These are phyloP conservation scores for Platorchestia sp. DNA, from an alignment of 1,140 invertebrate genomes.

Conservation along the genomic window DNA sequence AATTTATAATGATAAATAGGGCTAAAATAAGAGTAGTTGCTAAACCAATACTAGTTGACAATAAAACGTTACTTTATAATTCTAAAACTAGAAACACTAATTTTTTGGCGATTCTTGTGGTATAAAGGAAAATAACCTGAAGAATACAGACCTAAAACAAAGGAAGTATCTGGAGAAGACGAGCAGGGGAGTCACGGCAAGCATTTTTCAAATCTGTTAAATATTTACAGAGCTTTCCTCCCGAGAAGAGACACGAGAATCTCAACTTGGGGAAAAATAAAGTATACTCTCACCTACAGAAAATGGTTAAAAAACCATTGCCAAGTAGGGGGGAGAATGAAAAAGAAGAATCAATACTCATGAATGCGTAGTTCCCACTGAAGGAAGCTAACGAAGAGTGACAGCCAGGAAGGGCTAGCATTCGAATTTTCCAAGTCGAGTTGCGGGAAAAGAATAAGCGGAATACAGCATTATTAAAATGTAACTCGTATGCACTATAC, in stretches of 20 bases:
- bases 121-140: background rate
- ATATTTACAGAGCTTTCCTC: background rate
- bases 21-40: too few relatives aligned
- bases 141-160: background rate
- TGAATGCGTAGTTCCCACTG: background rate
- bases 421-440: background rate
- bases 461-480: background rate
- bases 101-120: too few relatives aligned
- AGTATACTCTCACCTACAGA: background rate
- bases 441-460: background rate
- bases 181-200: too few relatives aligned
- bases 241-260: background rate
- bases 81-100: too few relatives aligned
- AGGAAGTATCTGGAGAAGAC: background rate
- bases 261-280: background rate
- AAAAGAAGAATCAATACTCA: background rate
- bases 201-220: background rate
- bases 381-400: background rate
- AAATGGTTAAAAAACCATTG: background rate
- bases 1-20: too few relatives aligned
- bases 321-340: background rate
- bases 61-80: too few relatives aligned
- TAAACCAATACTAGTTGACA: too few relatives aligned
- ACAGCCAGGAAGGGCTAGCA: background rate
- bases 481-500: too few relatives aligned